Evolutionary conservation across 30 jellyfish, hydroid and myxozoan genomes (phyloP).

Genomic region (Cassiopea andromeda): DNA sequence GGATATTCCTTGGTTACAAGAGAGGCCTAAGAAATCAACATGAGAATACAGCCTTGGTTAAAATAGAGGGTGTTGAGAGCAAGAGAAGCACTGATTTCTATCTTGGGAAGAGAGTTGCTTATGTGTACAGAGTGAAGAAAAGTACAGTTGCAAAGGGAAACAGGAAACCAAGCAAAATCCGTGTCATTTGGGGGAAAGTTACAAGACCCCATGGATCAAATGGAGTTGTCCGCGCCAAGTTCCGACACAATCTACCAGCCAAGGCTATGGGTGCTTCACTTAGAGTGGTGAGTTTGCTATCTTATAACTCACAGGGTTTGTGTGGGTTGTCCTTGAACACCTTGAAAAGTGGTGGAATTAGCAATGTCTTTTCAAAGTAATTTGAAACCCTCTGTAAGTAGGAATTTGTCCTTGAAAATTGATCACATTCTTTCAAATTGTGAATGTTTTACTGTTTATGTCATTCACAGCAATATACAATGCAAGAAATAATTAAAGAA

Average conservation of each 20-base stretch:
- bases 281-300: slow-evolving; percentile 83
- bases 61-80: slow-evolving; percentile 86
- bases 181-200: slow-evolving; percentile 98
- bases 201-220: slow-evolving; percentile 97
- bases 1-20: slow-evolving; percentile 91
- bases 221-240: slow-evolving; percentile 94
- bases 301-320: background rate
- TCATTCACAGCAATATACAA: too few relatives aligned
- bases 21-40: slow-evolving; percentile 94
- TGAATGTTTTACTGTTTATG: too few relatives aligned
- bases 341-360: background rate
- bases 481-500: too few relatives aligned
- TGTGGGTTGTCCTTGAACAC: background rate
- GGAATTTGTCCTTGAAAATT: background rate
- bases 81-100: slow-evolving; percentile 81
- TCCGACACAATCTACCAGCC: slow-evolving; percentile 95
- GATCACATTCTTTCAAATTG: background rate
- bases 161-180: slow-evolving; percentile 78
- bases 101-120: slow-evolving; percentile 95
- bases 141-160: slow-evolving; percentile 84
- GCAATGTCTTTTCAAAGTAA: background rate
- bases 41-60: slow-evolving; percentile 84
- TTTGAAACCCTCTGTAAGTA: background rate
- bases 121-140: slow-evolving; percentile 82
- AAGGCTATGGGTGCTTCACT: slow-evolving; percentile 97